Evolutionary conservation across 2,888 invertebrate species (phyloP).

Genomic region (Sussaba pulchella): DNA sequence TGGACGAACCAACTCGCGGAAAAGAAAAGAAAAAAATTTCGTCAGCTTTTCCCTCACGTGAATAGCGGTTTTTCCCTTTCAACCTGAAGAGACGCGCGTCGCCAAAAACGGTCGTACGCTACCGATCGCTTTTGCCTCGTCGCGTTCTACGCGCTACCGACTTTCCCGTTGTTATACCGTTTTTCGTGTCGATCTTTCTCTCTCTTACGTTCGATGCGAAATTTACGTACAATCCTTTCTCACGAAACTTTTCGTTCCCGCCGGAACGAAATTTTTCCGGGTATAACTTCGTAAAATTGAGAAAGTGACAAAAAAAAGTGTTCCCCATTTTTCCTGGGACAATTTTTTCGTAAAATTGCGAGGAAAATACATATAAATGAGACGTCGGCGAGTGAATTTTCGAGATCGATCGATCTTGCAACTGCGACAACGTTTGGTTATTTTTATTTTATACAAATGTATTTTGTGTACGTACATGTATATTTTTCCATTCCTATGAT

Average conservation of each 20-base stretch:
- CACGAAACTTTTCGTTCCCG: slow-evolving; percentile 40
- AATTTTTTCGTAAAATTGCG: too few species aligned
- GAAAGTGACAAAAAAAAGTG: too few species aligned
- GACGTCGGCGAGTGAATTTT: too few species aligned
- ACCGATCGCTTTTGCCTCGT: slow-evolving; percentile 50
- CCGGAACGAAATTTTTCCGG: slow-evolving; percentile 3
- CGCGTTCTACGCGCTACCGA: slow-evolving; percentile 29
- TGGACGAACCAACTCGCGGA: slow-evolving; percentile 6
- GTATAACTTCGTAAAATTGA: too few species aligned
- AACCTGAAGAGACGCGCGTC: slow-evolving; percentile 55
- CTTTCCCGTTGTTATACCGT: slow-evolving; percentile 45
- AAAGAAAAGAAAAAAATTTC: slow-evolving; percentile 72
- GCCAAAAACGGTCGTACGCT: slow-evolving; percentile 51
- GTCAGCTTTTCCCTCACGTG: slow-evolving; percentile 64
- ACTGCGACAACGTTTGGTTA: too few species aligned
- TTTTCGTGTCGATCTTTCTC: slow-evolving; percentile 18
- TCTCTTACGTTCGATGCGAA: slow-evolving; percentile 44
- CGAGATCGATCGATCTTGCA: too few species aligned
- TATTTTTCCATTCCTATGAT: slow-evolving; percentile 1
- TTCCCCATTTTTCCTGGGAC: too few species aligned
- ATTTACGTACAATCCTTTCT: slow-evolving; percentile 60
- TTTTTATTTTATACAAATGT: background rate
- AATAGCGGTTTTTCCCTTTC: slow-evolving; percentile 70
- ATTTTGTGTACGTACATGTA: slow-evolving; percentile 9
- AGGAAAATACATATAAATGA: too few species aligned